Base-by-base conservation (phyloP, 2,113 vertebrate species). In the Lynx canadensis region DNA sequence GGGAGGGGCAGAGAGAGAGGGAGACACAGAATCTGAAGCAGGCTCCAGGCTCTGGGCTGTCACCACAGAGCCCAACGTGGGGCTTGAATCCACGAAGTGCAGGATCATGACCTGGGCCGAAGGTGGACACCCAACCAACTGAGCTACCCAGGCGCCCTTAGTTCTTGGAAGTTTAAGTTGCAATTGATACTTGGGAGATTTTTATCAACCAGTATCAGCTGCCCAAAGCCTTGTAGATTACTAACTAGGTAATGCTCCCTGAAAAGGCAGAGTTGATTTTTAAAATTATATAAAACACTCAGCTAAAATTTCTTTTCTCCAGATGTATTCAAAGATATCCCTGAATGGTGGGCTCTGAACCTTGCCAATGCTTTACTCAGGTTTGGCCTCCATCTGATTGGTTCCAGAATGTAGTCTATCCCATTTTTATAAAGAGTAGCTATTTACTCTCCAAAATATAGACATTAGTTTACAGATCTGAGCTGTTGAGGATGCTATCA, bases 231-330 rank as follows among this genome's bases (percentile, higher is more conserved):
- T 21, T 31, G 48, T 60, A 71, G 57, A 16, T 52, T n/a, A 55
- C 87, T 48, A 71, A 89, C n/a, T 57, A 81, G 25, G 45, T 29
- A 36, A 55, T 38, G 9, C 18, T 74, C 10, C 69, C 71, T 55
- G 36, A 55, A 74, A 88, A 74, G 48, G 55, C 15, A 73, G 45
- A 80, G 8, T 19, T 82, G 66, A 50, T 95, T 94, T 83, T 48
- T 18, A 73, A 89, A 92, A 45, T 92, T 63, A 83, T 19, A 55
- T 74, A 29, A 93, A 96, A 36, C 25, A 96, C 18, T 96, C 25
- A 5, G 23, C 66, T 84, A 68, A 29, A 45, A 50, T 91, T 73
- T 89, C 65, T 33, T 81, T 74, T 85, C 41, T 29, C 57, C 36
- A 76, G 76, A 85, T 78, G 76, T 91, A 81, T 38, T 78, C 45